Evolutionary conservation across 2,888 invertebrate genomes (phyloP).

Genomic region (Tinea trinotella): DNA sequence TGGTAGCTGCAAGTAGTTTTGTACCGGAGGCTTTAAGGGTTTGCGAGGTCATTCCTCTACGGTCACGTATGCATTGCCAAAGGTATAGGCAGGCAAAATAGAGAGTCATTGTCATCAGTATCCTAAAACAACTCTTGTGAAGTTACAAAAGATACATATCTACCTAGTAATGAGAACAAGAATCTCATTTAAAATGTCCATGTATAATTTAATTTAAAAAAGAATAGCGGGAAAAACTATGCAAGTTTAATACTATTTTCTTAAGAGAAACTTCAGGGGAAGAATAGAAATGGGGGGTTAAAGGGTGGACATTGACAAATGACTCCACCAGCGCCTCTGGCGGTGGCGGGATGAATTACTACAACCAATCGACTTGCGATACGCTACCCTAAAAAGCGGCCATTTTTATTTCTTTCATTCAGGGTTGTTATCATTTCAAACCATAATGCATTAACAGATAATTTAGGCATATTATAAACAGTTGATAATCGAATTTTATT

Average conservation of each 20-base stretch:
- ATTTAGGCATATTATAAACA: too few relatives aligned
- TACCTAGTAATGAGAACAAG: too few relatives aligned
- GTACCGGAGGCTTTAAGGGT: too few relatives aligned
- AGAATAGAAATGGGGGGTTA: conserved; percentile 27
- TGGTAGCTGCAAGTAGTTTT: too few relatives aligned
- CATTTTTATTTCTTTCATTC: conserved; percentile 61
- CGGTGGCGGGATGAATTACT: conserved; percentile 61
- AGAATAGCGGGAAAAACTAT: not conserved
- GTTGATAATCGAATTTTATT: too few relatives aligned
- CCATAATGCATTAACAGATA: not conserved
- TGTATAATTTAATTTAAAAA: not conserved
- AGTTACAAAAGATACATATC: too few relatives aligned
- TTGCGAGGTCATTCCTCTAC: too few relatives aligned
- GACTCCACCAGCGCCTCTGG: conserved; percentile 52
- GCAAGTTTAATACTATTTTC: conserved; percentile 19
- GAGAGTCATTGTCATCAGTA: too few relatives aligned
- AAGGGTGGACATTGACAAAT: conserved; percentile 62
- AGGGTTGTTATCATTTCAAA: conserved; percentile 23
- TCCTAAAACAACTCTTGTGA: too few relatives aligned
- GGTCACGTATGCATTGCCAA: too few relatives aligned
- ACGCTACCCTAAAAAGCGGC: conserved; percentile 37
- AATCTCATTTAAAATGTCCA: too few relatives aligned
- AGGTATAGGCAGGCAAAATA: too few relatives aligned
- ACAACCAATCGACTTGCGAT: conserved; percentile 64
- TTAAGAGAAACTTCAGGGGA: conserved; percentile 8